Base-by-base conservation (phyloP, 2,888 invertebrate genomes). In the Ligdia adustata region DNA sequence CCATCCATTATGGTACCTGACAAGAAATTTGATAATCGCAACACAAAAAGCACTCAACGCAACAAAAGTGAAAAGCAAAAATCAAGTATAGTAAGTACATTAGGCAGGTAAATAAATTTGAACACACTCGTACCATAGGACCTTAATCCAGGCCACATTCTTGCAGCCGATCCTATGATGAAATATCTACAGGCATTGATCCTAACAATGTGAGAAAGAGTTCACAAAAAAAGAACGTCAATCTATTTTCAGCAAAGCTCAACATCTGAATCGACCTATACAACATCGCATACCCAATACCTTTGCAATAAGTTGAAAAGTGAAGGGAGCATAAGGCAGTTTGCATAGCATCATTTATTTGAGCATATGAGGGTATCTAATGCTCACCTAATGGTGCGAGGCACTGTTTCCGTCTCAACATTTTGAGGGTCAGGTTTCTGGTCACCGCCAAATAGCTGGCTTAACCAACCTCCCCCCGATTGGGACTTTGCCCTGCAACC, bases 381-480 rank as follows among this genome's bases (percentile, higher is more conserved):
- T 73, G 53, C 89, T 89, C 89, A 90, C 90, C 90, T 89, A 90
- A 90, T 82, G 60, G 82, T 81, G 67, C 82, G 82, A 55, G 86
- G 82, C 64, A 81, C 83, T 53, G 73, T 68, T 60, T 82, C 81
- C 64, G 78, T 71, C 62, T 75, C 75, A 57, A 69, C 74, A 66
- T 72, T 65, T 62, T 82, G 77, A 57, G 80, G 67, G 29, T 60
- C 53, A 63, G 80, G 71, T 66, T 77, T 75, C 59, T 79, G 74
- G 51, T 62, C 67, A 55, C 78, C 69, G 69, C 90, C 91, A 84
- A 93, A 92, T 75, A 92, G 92, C 78, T 91, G 90, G 86, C 91
- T 89, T 77, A 93, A 92, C 93, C 93, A 93, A 88, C 85, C 79
- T 75, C 86, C 83, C 78, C 80, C 79, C 63, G 84, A 73, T 74